Evolutionary conservation across 2,797 vertebrate species (phyloP).

Genomic region (Dipus sagitta): DNA sequence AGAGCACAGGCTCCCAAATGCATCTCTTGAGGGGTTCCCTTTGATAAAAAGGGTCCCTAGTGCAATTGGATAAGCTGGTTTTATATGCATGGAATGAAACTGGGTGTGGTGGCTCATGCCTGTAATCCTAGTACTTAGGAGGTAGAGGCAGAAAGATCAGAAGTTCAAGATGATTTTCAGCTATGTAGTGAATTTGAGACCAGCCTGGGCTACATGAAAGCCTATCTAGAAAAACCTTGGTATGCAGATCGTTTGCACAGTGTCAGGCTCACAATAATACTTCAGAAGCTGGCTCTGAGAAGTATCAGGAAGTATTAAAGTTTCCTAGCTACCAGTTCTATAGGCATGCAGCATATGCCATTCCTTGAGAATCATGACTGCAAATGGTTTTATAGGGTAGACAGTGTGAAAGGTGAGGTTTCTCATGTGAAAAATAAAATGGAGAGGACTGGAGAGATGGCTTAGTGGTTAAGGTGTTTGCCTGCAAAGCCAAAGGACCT

Average conservation of each 20-base stretch:
- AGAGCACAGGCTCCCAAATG: neutral
- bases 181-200: neutral
- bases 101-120: neutral
- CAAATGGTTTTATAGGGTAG: neutral
- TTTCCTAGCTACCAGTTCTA: neutral
- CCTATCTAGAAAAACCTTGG: too few relatives aligned
- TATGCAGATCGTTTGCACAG: neutral
- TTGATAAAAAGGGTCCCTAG: neutral
- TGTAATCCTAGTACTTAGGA: neutral
- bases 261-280: neutral
- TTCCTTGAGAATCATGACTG: neutral
- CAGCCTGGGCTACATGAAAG: neutral
- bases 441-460: neutral
- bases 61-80: neutral
- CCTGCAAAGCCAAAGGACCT: too few relatives aligned
- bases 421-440: neutral
- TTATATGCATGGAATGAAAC: neutral
- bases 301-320: neutral
- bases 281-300: neutral
- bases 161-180: neutral
- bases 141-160: neutral
- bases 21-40: neutral
- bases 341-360: fast-evolving
- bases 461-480: neutral
- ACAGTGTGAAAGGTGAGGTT: neutral